Conservation (phyloP, 2,888 invertebrate genomes). For the Bombylius major region DNA sequence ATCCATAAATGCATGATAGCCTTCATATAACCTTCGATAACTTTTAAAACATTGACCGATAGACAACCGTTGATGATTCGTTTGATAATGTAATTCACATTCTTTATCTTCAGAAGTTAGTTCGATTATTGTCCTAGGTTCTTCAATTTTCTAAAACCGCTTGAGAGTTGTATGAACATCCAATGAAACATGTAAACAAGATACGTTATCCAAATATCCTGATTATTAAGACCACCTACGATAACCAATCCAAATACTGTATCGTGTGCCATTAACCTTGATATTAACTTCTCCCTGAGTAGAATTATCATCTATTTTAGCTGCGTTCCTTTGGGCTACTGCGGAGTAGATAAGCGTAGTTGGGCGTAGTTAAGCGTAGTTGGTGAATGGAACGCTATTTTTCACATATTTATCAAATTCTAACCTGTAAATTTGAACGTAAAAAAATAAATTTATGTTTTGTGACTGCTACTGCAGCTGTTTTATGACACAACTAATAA, state of each 20-base stretch:
- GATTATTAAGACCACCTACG: background rate
- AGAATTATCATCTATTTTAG: too few species aligned
- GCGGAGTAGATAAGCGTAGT: too few species aligned
- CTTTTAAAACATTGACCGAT: background rate
- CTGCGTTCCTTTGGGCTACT: too few species aligned
- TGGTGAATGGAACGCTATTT: too few species aligned
- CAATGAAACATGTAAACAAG: background rate
- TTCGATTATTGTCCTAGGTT: background rate
- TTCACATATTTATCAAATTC: too few species aligned
- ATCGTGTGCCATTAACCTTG: background rate
- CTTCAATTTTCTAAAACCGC: background rate
- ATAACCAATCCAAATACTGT: background rate
- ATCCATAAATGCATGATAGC: background rate
- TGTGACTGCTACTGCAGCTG: too few species aligned
- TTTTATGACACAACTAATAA: too few species aligned
- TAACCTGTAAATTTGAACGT: too few species aligned
- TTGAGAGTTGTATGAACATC: background rate
- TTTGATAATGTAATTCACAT: background rate
- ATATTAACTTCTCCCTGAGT: too few species aligned
- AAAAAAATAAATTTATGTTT: too few species aligned
- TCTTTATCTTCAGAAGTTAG: too few species aligned
- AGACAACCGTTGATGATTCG: background rate
- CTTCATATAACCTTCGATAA: background rate
- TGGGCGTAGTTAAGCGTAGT: too few species aligned
- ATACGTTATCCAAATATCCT: background rate